These are phyloP conservation scores for Aphis gossypii DNA, from an alignment of 1,140 invertebrate genomes.

Conservation along the genomic window DNA sequence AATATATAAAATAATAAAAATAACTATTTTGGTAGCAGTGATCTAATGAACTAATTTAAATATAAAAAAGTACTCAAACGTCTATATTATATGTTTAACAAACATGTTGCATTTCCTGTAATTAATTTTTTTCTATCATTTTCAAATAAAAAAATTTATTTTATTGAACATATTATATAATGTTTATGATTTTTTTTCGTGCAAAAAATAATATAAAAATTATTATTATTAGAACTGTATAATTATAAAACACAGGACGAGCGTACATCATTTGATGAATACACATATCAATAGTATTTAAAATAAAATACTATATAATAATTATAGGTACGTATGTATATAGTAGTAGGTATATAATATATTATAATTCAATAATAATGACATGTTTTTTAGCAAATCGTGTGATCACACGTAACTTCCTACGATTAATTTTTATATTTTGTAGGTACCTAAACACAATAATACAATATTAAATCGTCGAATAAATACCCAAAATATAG, in stretches of 20 bases:
- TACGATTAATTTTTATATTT: slow-evolving; percentile 15
- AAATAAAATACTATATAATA: neutral
- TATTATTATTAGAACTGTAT: neutral
- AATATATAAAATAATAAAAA: neutral
- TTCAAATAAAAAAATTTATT: neutral
- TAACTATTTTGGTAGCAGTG: neutral
- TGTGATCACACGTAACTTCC: neutral
- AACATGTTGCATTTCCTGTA: neutral
- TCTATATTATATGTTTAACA: neutral
- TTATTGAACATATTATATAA: neutral
- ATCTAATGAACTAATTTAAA: neutral
- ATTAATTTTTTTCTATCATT: neutral
- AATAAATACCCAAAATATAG: neutral
- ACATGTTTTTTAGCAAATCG: neutral
- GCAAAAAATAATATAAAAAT: neutral
- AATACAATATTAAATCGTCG: neutral
- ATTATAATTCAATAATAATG: neutral
- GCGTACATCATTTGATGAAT: neutral
- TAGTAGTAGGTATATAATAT: neutral
- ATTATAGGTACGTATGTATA: too few species aligned
- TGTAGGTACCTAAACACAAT: neutral
- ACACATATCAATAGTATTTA: neutral
- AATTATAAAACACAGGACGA: neutral
- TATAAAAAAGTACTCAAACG: too few species aligned
- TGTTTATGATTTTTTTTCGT: too few species aligned